A percentile compares a stretch with the other conserved stretches of the same genome.
phyloP scores from a whole-genome alignment of 2,113 vertebrate genomes.

The Hylia prasina region DNA sequence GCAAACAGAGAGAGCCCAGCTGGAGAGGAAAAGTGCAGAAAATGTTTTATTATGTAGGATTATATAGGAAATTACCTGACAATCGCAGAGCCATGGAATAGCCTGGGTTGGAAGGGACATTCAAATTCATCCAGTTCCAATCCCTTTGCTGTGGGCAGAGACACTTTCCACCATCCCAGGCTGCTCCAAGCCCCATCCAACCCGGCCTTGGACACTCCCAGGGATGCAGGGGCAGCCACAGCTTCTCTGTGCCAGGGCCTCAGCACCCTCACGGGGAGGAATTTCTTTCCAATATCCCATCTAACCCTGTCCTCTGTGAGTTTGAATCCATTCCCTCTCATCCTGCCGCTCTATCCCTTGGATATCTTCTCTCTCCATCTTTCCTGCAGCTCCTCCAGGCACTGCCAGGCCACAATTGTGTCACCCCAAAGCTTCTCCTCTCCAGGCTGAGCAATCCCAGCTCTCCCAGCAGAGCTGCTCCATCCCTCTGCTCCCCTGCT shows the following conservation, averaged over 20 bases:
- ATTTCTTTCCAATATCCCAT: not conserved
- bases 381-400: not conserved
- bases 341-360: not conserved
- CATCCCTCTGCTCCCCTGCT: not conserved
- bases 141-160: rapidly evolving
- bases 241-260: not conserved
- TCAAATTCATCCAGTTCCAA: not conserved
- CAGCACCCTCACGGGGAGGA: rapidly evolving
- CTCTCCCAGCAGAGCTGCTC: not conserved
- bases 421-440: not conserved
- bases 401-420: rapidly evolving
- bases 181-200: rapidly evolving
- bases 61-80: not conserved
- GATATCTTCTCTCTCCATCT: rapidly evolving
- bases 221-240: not conserved
- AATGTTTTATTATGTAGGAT: not conserved
- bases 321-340: not conserved
- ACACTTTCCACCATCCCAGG: rapidly evolving
- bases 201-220: not conserved
- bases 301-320: rapidly evolving
- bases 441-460: not conserved
- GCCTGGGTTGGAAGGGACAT: not conserved
- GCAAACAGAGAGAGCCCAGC: not conserved
- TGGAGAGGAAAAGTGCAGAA: not conserved
- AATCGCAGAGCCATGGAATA: not conserved